Conservation (phyloP, 2,113 vertebrate genomes). For the Podiceps cristatus region DNA sequence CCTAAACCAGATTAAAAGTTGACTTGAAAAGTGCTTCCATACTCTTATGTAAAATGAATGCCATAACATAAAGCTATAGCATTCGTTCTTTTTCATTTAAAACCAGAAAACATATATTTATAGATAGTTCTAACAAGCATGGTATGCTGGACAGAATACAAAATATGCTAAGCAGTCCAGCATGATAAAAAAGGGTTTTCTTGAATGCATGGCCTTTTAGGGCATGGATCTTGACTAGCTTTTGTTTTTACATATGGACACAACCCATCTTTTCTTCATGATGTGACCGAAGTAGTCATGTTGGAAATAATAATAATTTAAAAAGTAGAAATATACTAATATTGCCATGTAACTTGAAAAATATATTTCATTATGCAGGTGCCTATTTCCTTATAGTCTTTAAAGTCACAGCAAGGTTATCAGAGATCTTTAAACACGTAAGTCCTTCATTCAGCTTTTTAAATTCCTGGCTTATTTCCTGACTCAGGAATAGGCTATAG, state of each 20-base stretch:
- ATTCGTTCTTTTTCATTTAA: not conserved
- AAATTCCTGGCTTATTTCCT: slow-evolving; percentile 8
- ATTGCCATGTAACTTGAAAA: not conserved
- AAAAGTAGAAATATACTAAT: not conserved
- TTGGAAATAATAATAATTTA: not conserved
- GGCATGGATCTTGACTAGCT: not conserved
- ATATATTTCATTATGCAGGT: not conserved
- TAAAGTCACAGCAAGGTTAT: not conserved
- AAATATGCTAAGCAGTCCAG: not conserved
- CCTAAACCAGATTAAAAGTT: not conserved
- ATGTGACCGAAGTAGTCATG: not conserved
- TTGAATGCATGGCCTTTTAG: not conserved
- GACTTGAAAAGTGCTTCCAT: not conserved
- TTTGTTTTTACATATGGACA: not conserved
- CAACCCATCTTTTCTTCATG: not conserved
- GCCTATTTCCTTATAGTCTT: not conserved
- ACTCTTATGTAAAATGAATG: not conserved
- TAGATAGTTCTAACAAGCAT: not conserved
- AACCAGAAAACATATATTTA: not conserved
- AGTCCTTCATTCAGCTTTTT: not conserved
- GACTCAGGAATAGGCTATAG: not conserved
- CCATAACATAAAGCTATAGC: not conserved
- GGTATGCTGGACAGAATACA: not conserved
- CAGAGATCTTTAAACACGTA: not conserved
- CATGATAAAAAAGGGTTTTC: not conserved